These are phyloP conservation scores for Psettodes erumei DNA, from an alignment of 2,113 vertebrate genomes.

Conservation along the genomic window DNA sequence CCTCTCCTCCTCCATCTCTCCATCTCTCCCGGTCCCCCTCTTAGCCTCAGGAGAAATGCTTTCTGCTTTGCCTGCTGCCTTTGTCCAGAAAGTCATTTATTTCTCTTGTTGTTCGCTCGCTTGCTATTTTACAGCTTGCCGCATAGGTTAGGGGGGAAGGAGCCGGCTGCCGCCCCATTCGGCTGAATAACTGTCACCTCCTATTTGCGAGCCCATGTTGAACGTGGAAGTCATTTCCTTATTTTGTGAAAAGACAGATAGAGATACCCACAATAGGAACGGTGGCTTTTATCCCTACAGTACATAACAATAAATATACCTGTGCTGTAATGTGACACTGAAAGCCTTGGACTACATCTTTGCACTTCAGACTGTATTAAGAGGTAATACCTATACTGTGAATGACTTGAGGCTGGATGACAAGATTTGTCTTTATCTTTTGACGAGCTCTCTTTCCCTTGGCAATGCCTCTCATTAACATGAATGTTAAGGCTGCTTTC, in stretches of 20 bases:
- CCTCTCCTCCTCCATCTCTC: conserved; percentile 59
- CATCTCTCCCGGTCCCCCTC: conserved; percentile 66
- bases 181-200: conserved; percentile 76
- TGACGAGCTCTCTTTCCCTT: conserved; percentile 9
- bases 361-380: conserved; percentile 27
- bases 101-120: conserved; percentile 77
- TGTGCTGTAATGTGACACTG: conserved; percentile 51
- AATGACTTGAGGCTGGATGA: conserved; percentile 13
- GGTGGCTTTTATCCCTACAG: conserved; percentile 21
- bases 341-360: conserved; percentile 35
- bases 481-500: neutral
- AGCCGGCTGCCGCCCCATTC: conserved; percentile 52
- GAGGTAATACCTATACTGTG: conserved; percentile 25
- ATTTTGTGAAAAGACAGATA: conserved; percentile 60
- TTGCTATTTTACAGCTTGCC: conserved; percentile 76
- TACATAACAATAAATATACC: conserved; percentile 59
- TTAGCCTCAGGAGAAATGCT: conserved; percentile 81
- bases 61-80: conserved; percentile 81
- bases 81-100: conserved; percentile 84
- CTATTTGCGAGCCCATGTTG: conserved; percentile 70
- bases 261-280: conserved; percentile 57
- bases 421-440: conserved; percentile 26
- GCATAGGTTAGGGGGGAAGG: conserved; percentile 64
- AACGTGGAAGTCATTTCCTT: conserved; percentile 72
- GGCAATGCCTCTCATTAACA: neutral